Base-by-base conservation (phyloP, 2,113 vertebrate genomes). In the Galemys pyrenaicus region DNA sequence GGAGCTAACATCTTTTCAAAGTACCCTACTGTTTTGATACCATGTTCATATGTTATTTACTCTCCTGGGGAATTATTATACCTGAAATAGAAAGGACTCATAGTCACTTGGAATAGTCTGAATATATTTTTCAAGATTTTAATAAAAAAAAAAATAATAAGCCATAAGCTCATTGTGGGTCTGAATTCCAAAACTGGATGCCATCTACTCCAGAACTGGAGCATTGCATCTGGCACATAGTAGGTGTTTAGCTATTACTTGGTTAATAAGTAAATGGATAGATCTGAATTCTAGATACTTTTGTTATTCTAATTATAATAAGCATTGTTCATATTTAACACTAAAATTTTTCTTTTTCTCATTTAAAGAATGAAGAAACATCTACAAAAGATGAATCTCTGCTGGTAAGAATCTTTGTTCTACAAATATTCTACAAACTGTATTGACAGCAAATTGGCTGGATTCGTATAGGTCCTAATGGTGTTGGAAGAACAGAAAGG, bases 341-440 rank as follows among this genome's bases (percentile, higher is more conserved):
- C 58, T 94, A 83, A 94, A 85, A 64, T 84, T 9, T 30, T 12
- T 64, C 5, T 17, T 77, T 46, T 91, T 94, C 41, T 78, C 87
- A n/a, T 81, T 46, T 79, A 39, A 96, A 93, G 91, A 89, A 92
- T 93, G 70, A 93, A 93, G 87, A 82, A 87, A 44, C 71, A 80
- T 32, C 20, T 95, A 51, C 56, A 89, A 95, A 89, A 82, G 79
- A 83, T 79, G 0, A 51, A 86, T 3, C 5, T 68, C 51, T 97
- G 92, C 75, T 94, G 95, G 92, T 96, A 97, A 97, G 94, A 92
- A 41, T 74, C 68, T 74, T 30, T 81, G 44, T 78, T 58, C 70
- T 74, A 5, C 62, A 78, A 78, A 35, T 88, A 83, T 32, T 62
- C 39, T 83, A 44, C 67, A 51, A 94, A 78, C 19, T 44, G 28